Base-by-base conservation (phyloP, 2,888 invertebrate genomes). In the Parelbella ahira region DNA sequence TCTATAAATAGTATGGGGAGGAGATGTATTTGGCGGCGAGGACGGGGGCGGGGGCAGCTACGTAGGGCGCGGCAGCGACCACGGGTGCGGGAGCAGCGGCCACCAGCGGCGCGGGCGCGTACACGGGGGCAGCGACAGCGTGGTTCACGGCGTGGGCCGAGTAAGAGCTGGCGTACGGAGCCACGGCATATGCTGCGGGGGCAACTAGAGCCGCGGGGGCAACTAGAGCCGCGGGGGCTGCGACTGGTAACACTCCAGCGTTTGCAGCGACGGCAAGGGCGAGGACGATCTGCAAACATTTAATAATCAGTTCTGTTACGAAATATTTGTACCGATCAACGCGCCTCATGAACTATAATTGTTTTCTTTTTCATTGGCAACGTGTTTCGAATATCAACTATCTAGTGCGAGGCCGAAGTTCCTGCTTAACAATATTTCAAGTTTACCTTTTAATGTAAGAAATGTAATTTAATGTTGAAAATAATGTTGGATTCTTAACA, bases 71-170 rank as follows among this genome's bases (percentile, higher is more conserved):
- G n/a, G 57, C 51, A 11, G 54, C 50, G 13, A 47, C 33, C 32
- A 44, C 37, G 0, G 64, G 51, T 1, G 53, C 50, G 4, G 60
- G 47, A 13, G 55, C 49, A 4, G 51, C 45, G 6, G 54, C 42
- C 3, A 64, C 58, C 10, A 48, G 41, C 3, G 55, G 55, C 3
- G 60, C 53, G 3, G 53, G 47, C 3, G 59, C 81, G 1, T 86
- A 63, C 2, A 90, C 88, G 0, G 93, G 93, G 4, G 92, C 88
- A 11, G 93, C 93, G 2, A 93, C 89, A 0, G 93, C 93, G 57
- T 94, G 94, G 77, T 93, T 93, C 41, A 94, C 88, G 9, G 91
- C 86, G 57, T 93, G 93, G 0, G 93, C 93, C 45, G 93, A 93
- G 77, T 93, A 94, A 6, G 93, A 93, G 54, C 90, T 91, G 37